phyloP scores from a whole-genome alignment of 2,113 vertebrate species.

The Theristicus caerulescens region DNA sequence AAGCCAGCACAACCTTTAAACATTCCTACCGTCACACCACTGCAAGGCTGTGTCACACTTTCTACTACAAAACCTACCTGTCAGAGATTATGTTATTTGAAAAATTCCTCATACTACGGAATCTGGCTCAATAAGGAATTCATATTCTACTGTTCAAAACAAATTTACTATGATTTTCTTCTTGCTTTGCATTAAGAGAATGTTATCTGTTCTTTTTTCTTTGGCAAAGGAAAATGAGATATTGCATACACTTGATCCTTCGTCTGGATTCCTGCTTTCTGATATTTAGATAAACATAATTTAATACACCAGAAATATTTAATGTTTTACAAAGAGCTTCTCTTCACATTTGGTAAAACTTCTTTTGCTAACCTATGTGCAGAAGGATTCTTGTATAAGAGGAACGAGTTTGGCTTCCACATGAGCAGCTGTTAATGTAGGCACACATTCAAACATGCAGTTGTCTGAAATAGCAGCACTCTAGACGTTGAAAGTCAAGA shows the following conservation, averaged over 20 bases:
- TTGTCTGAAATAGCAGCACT: conserved; percentile 45
- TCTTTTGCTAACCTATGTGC: not conserved
- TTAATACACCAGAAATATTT: not conserved
- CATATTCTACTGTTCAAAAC: not conserved
- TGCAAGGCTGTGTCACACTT: not conserved
- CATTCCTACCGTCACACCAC: not conserved
- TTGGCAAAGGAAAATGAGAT: not conserved
- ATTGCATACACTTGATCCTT: not conserved
- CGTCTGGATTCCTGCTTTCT: not conserved
- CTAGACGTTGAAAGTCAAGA: conserved; percentile 17
- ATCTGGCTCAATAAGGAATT: not conserved
- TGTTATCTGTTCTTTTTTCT: not conserved
- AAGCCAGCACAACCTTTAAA: not conserved
- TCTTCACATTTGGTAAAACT: not conserved
- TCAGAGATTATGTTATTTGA: not conserved
- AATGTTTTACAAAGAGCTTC: not conserved
- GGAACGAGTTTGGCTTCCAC: not conserved
- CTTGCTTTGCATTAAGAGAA: not conserved
- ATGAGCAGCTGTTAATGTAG: conserved; percentile 50
- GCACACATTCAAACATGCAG: conserved; percentile 39
- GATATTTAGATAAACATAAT: conserved; percentile 8
- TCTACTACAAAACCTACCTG: not conserved
- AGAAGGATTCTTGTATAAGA: not conserved
- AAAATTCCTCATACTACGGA: not conserved
- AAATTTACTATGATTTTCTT: not conserved